Conservation (phyloP, 2,888 invertebrate species). For the Embidobia sp. region DNA sequence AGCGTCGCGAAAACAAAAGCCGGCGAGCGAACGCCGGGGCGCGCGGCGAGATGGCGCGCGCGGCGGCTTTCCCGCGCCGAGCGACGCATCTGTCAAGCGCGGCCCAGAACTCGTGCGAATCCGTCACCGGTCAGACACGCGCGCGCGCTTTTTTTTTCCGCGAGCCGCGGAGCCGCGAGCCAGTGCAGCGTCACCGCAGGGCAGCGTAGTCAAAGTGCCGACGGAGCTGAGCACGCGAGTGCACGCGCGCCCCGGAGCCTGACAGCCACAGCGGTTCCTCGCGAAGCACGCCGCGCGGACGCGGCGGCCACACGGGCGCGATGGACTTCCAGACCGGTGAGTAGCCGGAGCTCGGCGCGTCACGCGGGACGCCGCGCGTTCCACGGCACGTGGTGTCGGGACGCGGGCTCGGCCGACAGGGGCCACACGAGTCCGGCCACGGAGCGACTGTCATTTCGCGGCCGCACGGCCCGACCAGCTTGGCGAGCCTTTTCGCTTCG, state of each 20-base stretch:
- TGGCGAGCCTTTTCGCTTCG: no score
- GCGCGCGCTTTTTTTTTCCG: slow-evolving; percentile 12
- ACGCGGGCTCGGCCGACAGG: slow-evolving; percentile 57
- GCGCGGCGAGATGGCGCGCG: slow-evolving; percentile 32
- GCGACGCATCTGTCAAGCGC: slow-evolving; percentile 49
- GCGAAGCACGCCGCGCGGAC: background rate
- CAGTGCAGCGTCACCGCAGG: no score
- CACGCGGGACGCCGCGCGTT: slow-evolving; percentile 36
- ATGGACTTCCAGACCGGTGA: background rate
- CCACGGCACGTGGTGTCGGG: slow-evolving; percentile 51
- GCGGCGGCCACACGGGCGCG: no score
- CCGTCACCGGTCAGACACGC: slow-evolving; percentile 34
- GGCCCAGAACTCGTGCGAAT: slow-evolving; percentile 46
- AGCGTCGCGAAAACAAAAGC: slow-evolving; percentile 50
- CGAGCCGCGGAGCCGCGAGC: background rate
- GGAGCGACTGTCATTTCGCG: slow-evolving; percentile 58
- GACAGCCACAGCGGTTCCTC: no score
- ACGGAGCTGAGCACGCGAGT: no score
- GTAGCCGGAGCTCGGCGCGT: background rate
- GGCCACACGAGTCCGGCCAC: slow-evolving; percentile 48
- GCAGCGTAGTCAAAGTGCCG: no score
- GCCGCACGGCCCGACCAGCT: no score
- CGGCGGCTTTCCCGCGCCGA: slow-evolving; percentile 28
- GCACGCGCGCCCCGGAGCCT: no score
- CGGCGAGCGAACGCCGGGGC: slow-evolving; percentile 19